Conservation (phyloP, 2,113 vertebrate species). For the Scytalopus superciliaris region DNA sequence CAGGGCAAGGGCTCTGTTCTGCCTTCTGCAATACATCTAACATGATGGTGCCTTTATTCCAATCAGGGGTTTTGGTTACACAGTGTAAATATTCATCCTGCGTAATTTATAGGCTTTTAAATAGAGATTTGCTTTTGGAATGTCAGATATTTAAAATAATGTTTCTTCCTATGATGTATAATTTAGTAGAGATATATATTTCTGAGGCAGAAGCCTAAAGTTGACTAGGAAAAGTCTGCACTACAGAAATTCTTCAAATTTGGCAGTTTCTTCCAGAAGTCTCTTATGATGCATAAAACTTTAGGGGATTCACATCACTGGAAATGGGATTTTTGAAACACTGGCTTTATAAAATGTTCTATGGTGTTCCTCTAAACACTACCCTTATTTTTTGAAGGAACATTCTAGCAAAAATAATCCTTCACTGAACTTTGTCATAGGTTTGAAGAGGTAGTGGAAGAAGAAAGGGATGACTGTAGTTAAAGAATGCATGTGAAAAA, state of each 20-base stretch:
- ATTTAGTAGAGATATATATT: background rate
- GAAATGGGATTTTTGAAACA: background rate
- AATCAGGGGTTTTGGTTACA: background rate
- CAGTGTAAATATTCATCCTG: background rate
- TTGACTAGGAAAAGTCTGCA: background rate
- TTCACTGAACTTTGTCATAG: background rate
- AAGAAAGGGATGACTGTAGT: background rate
- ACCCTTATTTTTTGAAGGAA: background rate
- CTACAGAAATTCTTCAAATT: background rate
- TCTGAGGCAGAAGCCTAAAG: background rate
- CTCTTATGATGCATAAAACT: background rate
- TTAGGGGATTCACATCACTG: background rate
- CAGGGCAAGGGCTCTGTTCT: background rate
- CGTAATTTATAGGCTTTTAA: background rate
- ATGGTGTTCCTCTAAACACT: background rate
- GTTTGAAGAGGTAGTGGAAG: background rate
- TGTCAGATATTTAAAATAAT: background rate
- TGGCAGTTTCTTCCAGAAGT: background rate
- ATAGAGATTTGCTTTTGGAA: background rate
- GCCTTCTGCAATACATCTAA: background rate
- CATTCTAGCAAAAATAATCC: background rate
- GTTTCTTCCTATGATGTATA: background rate
- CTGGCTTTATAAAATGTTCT: background rate
- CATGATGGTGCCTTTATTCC: background rate
- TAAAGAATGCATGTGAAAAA: background rate